Conservation (phyloP, 1,140 invertebrate genomes). For the Habropoda laboriosa region DNA sequence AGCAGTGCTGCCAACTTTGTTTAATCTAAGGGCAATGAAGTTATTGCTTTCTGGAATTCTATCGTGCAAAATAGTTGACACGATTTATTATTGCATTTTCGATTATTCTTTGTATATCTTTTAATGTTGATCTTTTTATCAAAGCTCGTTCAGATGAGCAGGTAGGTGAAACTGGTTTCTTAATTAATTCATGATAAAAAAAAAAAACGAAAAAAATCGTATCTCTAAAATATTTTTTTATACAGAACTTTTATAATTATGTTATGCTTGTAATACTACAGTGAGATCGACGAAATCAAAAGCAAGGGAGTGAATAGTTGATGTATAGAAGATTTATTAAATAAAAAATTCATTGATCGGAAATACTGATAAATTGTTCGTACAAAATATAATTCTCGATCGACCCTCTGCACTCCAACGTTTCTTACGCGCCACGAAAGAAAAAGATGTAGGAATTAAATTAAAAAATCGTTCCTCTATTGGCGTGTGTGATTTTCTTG, state of each 20-base stretch:
- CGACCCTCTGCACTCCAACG: not conserved
- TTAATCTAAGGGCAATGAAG: not conserved
- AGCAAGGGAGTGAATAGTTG: not conserved
- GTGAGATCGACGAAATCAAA: not conserved
- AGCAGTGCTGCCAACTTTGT: too few relatives aligned
- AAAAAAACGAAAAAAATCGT: too few relatives aligned
- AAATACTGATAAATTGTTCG: not conserved
- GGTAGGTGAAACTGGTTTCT: not conserved
- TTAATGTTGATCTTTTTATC: not conserved
- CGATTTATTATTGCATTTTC: not conserved
- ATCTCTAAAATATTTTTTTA: too few relatives aligned
- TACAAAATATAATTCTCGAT: constrained; percentile 1
- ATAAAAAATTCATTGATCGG: not conserved
- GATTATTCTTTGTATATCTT: not conserved
- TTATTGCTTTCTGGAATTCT: not conserved
- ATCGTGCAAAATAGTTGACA: not conserved
- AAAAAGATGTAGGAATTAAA: too few relatives aligned
- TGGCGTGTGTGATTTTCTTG: too few relatives aligned
- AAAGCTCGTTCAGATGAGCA: not conserved
- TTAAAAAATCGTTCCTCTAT: not conserved
- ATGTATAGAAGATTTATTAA: not conserved
- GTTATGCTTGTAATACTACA: not conserved
- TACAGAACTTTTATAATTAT: too few relatives aligned
- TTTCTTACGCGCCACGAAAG: not conserved
- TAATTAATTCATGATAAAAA: not conserved